Conservation (phyloP, 1,140 invertebrate species). For the Dendroctonus ponderosae region DNA sequence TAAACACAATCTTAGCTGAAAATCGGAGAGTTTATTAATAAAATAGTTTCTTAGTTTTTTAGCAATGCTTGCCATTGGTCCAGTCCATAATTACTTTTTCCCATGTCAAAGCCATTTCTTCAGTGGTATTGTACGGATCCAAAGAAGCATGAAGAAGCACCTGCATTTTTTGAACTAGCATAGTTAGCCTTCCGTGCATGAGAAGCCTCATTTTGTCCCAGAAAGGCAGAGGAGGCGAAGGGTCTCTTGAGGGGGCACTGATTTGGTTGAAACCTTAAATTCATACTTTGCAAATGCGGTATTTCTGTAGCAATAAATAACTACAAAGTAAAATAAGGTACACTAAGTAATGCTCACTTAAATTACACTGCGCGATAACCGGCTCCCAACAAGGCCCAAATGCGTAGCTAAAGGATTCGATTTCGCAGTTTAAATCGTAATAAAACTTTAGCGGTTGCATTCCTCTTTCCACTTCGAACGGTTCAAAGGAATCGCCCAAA, state of each 20-base stretch:
- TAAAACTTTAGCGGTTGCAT: conserved; percentile 97
- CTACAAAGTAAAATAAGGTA: conserved; percentile 9
- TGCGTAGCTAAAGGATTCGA: conserved; percentile 83
- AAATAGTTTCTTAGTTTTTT: neutral
- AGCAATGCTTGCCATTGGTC: conserved; percentile 76
- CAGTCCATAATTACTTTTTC: conserved; percentile 88
- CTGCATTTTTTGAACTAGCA: conserved; percentile 82
- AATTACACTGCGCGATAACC: conserved; percentile 91
- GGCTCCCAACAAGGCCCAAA: conserved; percentile 99
- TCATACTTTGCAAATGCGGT: neutral
- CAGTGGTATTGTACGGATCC: conserved; percentile 98
- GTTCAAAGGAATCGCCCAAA: conserved; percentile 74
- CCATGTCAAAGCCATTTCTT: conserved; percentile 98
- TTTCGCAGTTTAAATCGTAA: conserved; percentile 95
- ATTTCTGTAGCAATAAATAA: neutral
- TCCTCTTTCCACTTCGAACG: conserved; percentile 71
- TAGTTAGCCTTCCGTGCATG: conserved; percentile 88
- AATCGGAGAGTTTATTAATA: conserved; percentile 3
- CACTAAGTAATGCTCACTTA: conserved; percentile 60
- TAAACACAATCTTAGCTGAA: conserved; percentile 78
- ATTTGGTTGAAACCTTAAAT: conserved; percentile 65
- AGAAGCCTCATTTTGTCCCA: conserved; percentile 96
- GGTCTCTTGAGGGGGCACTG: conserved; percentile 83
- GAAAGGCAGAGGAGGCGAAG: conserved; percentile 89
- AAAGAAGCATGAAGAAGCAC: conserved; percentile 89